Percentiles rank a stretch among this genome's conserved stretches.
Conservation (phyloP, 2,888 invertebrate genomes). For the Cataglyphis livida region DNA sequence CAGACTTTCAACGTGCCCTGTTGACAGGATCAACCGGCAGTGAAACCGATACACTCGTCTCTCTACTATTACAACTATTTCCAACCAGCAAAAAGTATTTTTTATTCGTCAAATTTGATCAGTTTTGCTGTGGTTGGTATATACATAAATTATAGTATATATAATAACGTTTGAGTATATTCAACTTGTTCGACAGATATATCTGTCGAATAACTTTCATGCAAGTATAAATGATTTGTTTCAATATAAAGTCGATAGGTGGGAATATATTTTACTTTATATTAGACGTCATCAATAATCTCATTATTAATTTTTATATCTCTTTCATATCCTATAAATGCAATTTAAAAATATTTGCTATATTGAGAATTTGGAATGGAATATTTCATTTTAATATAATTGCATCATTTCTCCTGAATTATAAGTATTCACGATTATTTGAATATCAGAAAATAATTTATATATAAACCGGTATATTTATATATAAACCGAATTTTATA, state of each 20-base stretch:
- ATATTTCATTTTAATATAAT: constrained; percentile 6
- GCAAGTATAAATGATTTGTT: neutral
- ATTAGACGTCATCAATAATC: neutral
- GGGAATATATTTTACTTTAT: neutral
- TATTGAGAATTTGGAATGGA: neutral
- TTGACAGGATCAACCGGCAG: constrained; percentile 43
- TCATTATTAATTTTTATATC: constrained; percentile 9
- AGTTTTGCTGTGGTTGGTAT: constrained; percentile 29
- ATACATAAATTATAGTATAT: constrained; percentile 28
- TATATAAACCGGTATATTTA: neutral
- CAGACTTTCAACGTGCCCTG: constrained; percentile 40
- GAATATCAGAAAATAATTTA: constrained; percentile 14
- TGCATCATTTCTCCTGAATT: neutral
- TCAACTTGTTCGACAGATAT: neutral
- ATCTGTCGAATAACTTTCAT: neutral
- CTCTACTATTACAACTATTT: constrained; percentile 32
- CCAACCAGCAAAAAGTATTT: constrained; percentile 35
- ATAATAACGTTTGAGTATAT: neutral
- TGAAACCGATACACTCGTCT: constrained; percentile 26
- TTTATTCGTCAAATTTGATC: constrained; percentile 17
- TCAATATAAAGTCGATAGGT: neutral
- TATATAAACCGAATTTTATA: too few relatives aligned
- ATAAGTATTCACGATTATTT: constrained; percentile 15
- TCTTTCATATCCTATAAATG: neutral
- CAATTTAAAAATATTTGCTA: neutral